Evolutionary conservation across 2,888 invertebrate species (phyloP).

Genomic region (Himalopsyche anomala): DNA sequence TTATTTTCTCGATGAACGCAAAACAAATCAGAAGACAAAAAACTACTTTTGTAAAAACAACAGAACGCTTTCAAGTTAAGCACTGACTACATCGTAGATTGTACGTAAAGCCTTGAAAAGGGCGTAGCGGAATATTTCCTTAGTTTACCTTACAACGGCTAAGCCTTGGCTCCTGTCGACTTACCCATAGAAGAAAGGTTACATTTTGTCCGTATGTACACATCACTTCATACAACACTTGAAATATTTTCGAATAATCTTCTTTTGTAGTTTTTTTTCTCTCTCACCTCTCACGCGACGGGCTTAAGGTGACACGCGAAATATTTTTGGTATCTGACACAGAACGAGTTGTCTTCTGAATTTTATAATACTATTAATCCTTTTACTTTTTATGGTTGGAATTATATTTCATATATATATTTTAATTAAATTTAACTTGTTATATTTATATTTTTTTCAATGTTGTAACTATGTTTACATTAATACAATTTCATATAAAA

Average conservation of each 20-base stretch:
- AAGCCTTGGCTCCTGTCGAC: constrained; percentile 59
- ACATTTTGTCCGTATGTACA: constrained; percentile 33
- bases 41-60: constrained; percentile 49
- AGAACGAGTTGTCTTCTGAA: no score
- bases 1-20: no score
- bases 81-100: constrained; percentile 48
- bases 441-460: no score
- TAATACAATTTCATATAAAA: no score
- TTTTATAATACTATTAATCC: no score
- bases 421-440: no score
- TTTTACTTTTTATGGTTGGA: no score
- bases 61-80: constrained; percentile 62
- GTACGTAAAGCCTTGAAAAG: constrained; percentile 44
- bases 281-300: neutral
- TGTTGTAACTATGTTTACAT: no score
- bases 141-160: constrained; percentile 53
- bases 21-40: neutral
- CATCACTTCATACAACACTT: constrained; percentile 46
- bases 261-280: constrained; percentile 12
- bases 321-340: neutral
- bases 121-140: constrained; percentile 45
- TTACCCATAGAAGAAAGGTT: constrained; percentile 49
- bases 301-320: neutral
- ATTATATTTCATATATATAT: no score
- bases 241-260: constrained; percentile 6